phyloP scores from a whole-genome alignment of 2,797 vertebrate genomes.

The Saxicola maurus region DNA sequence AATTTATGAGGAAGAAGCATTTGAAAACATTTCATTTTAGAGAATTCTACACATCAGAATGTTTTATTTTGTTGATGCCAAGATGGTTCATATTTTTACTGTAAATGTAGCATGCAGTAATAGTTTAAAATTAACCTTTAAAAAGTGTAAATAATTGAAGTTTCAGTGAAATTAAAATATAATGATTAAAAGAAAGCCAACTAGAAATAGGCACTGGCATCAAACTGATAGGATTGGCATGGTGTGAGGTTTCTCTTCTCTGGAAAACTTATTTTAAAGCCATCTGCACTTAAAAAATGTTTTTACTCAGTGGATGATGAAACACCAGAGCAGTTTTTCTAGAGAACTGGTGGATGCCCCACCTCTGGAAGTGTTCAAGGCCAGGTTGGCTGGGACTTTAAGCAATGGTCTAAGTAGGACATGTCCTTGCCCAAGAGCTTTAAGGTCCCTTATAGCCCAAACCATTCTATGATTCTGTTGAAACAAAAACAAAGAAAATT shows the following conservation, averaged over 20 bases:
- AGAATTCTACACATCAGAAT: background rate
- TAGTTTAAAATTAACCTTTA: background rate
- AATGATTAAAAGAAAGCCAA: background rate
- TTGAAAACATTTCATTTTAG: accelerated
- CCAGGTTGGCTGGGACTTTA: background rate
- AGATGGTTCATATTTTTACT: background rate
- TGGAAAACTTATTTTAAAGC: background rate
- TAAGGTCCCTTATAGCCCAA: background rate
- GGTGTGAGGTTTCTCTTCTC: background rate
- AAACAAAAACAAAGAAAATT: background rate
- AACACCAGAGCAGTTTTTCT: background rate
- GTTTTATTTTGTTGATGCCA: background rate
- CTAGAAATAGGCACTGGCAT: background rate
- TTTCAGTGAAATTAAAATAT: background rate
- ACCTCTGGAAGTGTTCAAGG: background rate
- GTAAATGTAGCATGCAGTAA: background rate
- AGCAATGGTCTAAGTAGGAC: background rate
- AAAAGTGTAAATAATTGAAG: background rate
- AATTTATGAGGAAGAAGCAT: background rate
- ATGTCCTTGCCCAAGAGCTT: background rate
- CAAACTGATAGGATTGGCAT: background rate
- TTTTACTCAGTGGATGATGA: background rate
- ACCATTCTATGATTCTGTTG: background rate
- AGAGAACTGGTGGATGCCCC: background rate
- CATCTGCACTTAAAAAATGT: background rate